Percentiles rank a stretch among this genome's conserved stretches.
phyloP scores from a whole-genome alignment of 1,140 invertebrate genomes.

The Tetragonula clypearis region DNA sequence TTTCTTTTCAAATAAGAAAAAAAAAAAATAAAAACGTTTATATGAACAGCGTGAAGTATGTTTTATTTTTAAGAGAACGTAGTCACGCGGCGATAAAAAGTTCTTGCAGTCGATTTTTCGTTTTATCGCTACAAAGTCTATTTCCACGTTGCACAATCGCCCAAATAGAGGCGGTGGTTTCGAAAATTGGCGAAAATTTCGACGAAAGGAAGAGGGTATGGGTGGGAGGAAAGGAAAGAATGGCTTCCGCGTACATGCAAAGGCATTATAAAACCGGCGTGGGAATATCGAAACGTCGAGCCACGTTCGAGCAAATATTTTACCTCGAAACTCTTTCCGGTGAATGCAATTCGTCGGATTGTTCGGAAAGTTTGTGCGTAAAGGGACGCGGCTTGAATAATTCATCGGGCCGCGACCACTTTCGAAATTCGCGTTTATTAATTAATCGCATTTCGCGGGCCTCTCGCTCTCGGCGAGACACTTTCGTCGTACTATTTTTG shows the following conservation, averaged over 20 bases:
- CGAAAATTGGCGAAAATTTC: neutral
- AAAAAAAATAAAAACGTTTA: no score
- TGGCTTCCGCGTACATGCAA: neutral
- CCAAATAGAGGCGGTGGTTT: neutral
- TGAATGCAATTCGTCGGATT: slow-evolving; percentile 4
- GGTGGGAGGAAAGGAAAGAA: neutral
- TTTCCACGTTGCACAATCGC: neutral
- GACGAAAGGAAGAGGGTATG: neutral
- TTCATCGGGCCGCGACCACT: neutral
- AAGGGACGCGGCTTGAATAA: slow-evolving; percentile 23
- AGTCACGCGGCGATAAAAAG: no score
- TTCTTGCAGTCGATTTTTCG: no score
- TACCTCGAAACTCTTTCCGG: neutral
- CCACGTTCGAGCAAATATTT: slow-evolving; percentile 9
- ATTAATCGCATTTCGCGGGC: slow-evolving; percentile 6
- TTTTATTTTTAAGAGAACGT: no score
- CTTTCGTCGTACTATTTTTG: neutral
- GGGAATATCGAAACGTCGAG: neutral
- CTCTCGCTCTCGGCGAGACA: neutral
- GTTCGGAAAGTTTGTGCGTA: slow-evolving; percentile 21
- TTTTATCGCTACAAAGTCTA: neutral
- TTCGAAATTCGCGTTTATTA: slow-evolving; percentile 24
- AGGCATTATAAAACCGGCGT: neutral
- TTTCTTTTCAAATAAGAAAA: no score
- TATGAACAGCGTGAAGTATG: no score